Evolutionary conservation across 1,140 invertebrate genomes (phyloP), one percentile per base, ranked within the genome.

Genomic region (Bombus haemorrhoidalis): DNA sequence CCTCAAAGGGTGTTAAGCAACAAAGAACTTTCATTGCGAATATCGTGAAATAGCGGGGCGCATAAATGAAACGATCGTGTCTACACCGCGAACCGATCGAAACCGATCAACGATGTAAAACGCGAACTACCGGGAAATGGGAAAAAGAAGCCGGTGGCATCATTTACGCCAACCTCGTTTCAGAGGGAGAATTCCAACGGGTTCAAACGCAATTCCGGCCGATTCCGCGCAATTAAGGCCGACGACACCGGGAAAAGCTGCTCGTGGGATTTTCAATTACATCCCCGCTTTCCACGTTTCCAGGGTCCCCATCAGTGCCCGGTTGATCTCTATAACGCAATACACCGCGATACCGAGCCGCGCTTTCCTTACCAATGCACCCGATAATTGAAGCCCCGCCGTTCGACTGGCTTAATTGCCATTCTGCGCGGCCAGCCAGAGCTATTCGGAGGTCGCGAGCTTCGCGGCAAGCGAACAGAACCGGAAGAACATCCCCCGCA

Each of bases 241-340:
- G 47, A 37, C 83, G 83, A 84, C 83, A 80, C 77, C 32, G 68
- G 47, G 77, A 71, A 80, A 80, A 80, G 57, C 83, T 73, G 83
- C 71, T 74, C 41, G 78, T 68, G 83, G 71, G 84, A 81, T 68
- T 81, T 85, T 85, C 66, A 85, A 85, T 85, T 85, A 85, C 75
- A 43, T 41, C 39, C 57, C 53, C 22, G 25, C 3, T 25, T 53
- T 37, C 47, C 68, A 2, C 1, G 15, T 28, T 22, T 32, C 9
- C 25, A 9, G 37, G 6, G 6, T 9, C 18, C 32, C n/a, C 74
- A 12, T 28, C 37, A 15, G 22, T 34, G 25, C 34, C 25, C 12
- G 34, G 53, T 59, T 34, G 68, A 74, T 85, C 71, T 57, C 69
- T 85, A 66, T 74, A 74, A 81, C 78, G 69, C 78, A 32, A 85